phyloP scores from a whole-genome alignment of 2,888 invertebrate species.

The Stenichneumon culpator region DNA sequence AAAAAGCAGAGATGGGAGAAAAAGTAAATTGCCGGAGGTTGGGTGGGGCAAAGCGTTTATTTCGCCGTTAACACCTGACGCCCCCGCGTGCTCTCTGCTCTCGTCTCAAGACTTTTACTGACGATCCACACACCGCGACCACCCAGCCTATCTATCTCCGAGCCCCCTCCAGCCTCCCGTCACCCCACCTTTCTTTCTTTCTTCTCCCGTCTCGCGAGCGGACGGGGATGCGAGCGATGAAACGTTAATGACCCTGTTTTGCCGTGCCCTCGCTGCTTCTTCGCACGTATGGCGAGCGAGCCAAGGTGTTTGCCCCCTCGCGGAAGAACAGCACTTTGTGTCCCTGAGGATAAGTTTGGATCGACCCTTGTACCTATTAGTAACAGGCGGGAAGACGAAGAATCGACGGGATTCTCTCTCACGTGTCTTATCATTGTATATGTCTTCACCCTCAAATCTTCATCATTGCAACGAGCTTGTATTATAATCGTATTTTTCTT shows the following conservation, averaged over 20 bases:
- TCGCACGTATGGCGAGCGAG: not conserved
- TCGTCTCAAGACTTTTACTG: conserved; percentile 42
- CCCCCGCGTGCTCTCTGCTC: conserved; percentile 36
- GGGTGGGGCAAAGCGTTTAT: conserved; percentile 54
- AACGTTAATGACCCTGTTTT: conserved; percentile 66
- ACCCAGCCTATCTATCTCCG: conserved; percentile 1
- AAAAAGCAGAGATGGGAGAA: conserved; percentile 46
- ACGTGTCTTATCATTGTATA: conserved; percentile 28
- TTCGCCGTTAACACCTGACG: conserved; percentile 68
- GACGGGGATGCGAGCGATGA: conserved; percentile 54
- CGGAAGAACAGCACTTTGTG: conserved; percentile 44
- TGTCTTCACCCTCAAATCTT: conserved; percentile 34
- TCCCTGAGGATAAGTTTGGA: conserved; percentile 49
- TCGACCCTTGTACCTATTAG: conserved; percentile 50
- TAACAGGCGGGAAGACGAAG: conserved; percentile 31
- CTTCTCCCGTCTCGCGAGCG: conserved; percentile 29
- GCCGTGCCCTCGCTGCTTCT: conserved; percentile 20
- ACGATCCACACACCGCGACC: conserved; percentile 13
- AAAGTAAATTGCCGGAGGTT: conserved; percentile 34
- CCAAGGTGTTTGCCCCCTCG: not conserved
- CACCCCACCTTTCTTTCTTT: conserved; percentile 16
- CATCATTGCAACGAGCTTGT: conserved; percentile 10
- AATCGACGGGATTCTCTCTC: conserved; percentile 36
- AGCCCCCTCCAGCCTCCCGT: not conserved
- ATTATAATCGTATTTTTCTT: not conserved